Conservation (phyloP, 2,888 invertebrate genomes). For the Rotaria socialis region DNA sequence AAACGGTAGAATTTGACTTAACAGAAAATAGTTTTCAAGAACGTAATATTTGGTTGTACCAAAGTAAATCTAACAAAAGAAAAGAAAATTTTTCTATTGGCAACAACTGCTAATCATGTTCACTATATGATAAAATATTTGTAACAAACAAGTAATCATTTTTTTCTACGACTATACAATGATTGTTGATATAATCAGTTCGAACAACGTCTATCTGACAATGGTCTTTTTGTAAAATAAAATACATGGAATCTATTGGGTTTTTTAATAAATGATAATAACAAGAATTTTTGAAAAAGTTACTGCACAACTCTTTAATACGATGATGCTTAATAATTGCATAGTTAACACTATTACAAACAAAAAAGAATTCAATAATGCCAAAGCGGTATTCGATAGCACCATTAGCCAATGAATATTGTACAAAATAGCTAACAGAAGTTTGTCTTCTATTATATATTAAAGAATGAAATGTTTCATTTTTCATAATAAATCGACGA, state of each 20-base stretch:
- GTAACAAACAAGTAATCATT: background rate
- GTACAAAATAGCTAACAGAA: constrained; percentile 5
- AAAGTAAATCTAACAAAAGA: no score
- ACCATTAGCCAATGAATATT: background rate
- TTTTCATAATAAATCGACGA: background rate
- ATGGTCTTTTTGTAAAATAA: background rate
- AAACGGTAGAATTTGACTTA: no score
- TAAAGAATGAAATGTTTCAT: constrained; percentile 6
- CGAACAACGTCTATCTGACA: background rate
- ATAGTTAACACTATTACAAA: background rate
- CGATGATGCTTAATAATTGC: background rate
- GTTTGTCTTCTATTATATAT: background rate
- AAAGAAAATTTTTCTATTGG: background rate
- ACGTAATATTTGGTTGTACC: no score
- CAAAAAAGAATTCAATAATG: background rate
- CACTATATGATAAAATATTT: background rate
- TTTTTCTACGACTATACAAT: background rate
- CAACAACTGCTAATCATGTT: background rate
- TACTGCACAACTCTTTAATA: background rate
- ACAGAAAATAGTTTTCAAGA: background rate
- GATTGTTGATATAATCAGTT: background rate
- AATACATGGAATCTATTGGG: background rate
- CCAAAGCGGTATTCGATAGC: background rate
- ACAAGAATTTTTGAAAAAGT: background rate
- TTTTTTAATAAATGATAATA: background rate